A percentile compares a stretch with the other conserved stretches of the same genome.
These are phyloP conservation scores for Pseudococcus viburni DNA, from an alignment of 2,888 invertebrate species.

Conservation along the genomic window DNA sequence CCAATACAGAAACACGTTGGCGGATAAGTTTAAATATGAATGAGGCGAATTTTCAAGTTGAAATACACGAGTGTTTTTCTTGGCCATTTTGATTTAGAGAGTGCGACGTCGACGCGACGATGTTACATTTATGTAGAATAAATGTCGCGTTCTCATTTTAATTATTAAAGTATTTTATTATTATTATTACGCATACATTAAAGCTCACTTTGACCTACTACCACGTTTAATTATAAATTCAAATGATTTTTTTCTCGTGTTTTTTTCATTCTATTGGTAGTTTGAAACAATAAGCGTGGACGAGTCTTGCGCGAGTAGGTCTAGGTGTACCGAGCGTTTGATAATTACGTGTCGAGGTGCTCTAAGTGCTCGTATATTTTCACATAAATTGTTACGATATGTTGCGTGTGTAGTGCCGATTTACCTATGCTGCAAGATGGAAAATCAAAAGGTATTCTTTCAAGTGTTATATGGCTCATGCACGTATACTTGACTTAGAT, in stretches of 20 bases:
- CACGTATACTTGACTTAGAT: background rate
- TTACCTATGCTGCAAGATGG: background rate
- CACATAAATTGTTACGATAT: background rate
- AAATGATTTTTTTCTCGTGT: conserved; percentile 5
- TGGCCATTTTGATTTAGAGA: background rate
- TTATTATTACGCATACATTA: conserved; percentile 32
- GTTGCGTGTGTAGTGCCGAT: background rate
- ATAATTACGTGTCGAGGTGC: background rate
- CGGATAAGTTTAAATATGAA: background rate
- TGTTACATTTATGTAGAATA: background rate
- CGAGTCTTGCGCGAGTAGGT: background rate
- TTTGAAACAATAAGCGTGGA: conserved; percentile 4
- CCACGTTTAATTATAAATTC: conserved; percentile 35
- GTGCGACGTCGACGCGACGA: background rate
- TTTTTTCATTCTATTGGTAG: background rate
- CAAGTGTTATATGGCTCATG: background rate
- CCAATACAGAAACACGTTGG: background rate
- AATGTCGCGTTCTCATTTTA: conserved; percentile 11
- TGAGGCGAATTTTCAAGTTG: background rate
- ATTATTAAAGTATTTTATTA: conserved; percentile 16
- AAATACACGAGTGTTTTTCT: too few species aligned
- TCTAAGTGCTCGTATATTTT: background rate
- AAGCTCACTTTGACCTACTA: conserved; percentile 17
- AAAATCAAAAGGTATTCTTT: background rate
- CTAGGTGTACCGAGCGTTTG: background rate